phyloP scores from a whole-genome alignment of 2,888 invertebrate genomes.

The Drosophila tripunctata region DNA sequence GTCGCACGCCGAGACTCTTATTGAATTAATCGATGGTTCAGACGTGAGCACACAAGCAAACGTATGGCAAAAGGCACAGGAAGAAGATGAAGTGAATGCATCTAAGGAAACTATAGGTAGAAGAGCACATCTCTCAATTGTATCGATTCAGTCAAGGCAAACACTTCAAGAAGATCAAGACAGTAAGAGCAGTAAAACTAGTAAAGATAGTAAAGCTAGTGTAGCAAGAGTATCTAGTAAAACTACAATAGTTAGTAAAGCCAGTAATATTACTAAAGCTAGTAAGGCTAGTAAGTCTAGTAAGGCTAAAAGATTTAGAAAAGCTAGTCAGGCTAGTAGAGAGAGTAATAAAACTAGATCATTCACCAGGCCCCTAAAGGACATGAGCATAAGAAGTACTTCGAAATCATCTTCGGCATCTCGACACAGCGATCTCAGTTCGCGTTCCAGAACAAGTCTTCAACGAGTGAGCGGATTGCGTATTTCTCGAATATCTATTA shows the following conservation, averaged over 20 bases:
- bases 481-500: neutral
- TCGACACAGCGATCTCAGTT: neutral
- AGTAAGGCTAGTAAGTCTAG: neutral
- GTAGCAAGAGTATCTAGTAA: neutral
- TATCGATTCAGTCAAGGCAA: neutral
- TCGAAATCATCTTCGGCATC: neutral
- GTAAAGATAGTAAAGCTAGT: neutral
- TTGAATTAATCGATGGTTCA: neutral
- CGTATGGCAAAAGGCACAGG: neutral
- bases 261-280: neutral
- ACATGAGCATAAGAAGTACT: neutral
- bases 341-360: too few relatives aligned
- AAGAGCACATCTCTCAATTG: neutral
- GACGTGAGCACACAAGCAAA: too few relatives aligned
- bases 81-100: neutral
- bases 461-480: neutral
- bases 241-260: too few relatives aligned
- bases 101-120: neutral
- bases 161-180: neutral
- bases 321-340: too few relatives aligned
- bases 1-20: neutral
- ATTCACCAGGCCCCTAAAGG: too few relatives aligned
- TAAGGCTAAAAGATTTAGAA: neutral
- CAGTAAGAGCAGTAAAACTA: neutral
- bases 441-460: neutral